Conservation (phyloP, 1,140 invertebrate genomes). For the Ganaspis sp. region DNA sequence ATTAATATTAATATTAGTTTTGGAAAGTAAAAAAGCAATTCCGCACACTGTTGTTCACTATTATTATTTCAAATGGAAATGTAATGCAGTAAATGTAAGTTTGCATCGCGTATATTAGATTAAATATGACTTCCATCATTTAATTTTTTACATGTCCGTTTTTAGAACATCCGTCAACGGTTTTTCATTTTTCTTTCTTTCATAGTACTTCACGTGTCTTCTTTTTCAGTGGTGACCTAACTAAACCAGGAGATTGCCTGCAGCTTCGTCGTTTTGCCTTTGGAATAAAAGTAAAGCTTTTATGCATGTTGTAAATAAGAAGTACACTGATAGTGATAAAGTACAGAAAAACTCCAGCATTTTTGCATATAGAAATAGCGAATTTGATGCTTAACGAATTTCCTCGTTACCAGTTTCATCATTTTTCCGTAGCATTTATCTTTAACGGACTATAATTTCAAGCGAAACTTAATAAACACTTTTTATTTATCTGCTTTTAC, state of each 20-base stretch:
- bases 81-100: no score
- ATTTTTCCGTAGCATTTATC: neutral
- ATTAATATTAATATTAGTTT: no score
- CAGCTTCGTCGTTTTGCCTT: neutral
- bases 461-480: no score
- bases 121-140: neutral
- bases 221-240: slow-evolving; percentile 9
- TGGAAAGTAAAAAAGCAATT: no score
- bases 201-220: neutral
- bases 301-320: neutral
- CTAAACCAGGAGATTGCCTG: slow-evolving; percentile 4
- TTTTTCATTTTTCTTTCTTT: neutral
- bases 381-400: neutral
- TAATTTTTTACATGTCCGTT: neutral
- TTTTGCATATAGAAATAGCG: neutral
- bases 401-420: neutral
- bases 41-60: no score
- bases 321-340: slow-evolving; percentile 13
- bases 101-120: no score
- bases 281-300: slow-evolving; percentile 10
- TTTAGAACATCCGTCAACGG: neutral
- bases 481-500: no score
- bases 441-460: no score
- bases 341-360: neutral
- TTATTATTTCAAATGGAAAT: no score